phyloP scores from a whole-genome alignment of 2,797 vertebrate genomes.

The Takifugu rubripes region DNA sequence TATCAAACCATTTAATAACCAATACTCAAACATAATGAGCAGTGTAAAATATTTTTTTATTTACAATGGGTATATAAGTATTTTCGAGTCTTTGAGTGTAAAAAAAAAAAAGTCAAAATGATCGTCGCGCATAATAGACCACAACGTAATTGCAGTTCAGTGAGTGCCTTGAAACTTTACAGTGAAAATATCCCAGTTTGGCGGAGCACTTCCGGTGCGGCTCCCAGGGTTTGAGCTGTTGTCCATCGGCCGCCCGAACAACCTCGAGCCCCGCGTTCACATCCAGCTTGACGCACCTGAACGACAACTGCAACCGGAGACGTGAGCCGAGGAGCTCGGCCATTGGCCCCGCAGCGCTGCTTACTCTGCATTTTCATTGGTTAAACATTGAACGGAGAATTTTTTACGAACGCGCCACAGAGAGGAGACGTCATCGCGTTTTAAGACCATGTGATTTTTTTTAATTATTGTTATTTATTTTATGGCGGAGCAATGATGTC shows the following conservation, averaged over 20 bases:
- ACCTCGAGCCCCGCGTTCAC: too few relatives aligned
- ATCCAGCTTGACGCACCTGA: conserved; percentile 21
- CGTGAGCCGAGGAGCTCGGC: conserved; percentile 5
- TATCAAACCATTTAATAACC: too few relatives aligned
- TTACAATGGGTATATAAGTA: too few relatives aligned
- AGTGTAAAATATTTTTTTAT: too few relatives aligned
- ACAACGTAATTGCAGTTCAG: too few relatives aligned
- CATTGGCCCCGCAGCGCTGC: conserved; percentile 35
- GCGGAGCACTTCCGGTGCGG: conserved; percentile 3
- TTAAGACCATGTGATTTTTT: conserved; percentile 18
- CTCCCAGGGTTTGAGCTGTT: not conserved
- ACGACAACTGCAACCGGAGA: conserved; percentile 30
- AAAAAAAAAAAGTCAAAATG: too few relatives aligned
- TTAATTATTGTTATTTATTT: conserved; percentile 3
- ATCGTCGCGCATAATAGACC: too few relatives aligned
- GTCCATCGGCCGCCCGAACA: not conserved
- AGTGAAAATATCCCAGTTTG: too few relatives aligned
- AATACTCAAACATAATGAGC: too few relatives aligned
- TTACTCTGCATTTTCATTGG: conserved; percentile 20
- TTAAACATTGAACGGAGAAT: conserved; percentile 11
- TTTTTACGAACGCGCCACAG: conserved; percentile 5
- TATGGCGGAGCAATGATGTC: conserved; percentile 42
- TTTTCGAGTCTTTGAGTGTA: too few relatives aligned
- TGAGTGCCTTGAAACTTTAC: too few relatives aligned
- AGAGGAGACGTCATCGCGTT: conserved; percentile 32